Base-by-base conservation (phyloP, 92 coral and sea anemone species). In the Porites divaricata region DNA sequence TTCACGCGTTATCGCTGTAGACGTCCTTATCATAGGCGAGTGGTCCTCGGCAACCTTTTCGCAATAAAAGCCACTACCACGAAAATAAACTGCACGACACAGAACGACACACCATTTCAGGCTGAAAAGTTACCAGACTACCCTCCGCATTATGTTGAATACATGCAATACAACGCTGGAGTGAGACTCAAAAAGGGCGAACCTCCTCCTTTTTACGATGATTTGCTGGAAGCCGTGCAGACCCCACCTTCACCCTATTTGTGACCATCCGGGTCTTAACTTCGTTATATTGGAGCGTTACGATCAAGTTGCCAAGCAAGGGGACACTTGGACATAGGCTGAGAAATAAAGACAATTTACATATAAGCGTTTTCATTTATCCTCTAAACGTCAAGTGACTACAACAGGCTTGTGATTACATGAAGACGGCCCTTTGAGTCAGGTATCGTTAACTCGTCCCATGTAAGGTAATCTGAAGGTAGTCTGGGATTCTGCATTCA, bases 121-220 rank as follows among this genome's bases (percentile, higher is more conserved):
- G 66, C 70, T 14, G 70, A 82, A 62, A 63, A 8, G 2, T 67
- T 74, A 45, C 86, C 86, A 11, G 41, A 68, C 16, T 72, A 82
- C 63, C 72, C 86, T 9, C 72, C 86, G 24, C 86, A 82, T 21
- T 82, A 61, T 51, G 71, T 72, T 9, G 78, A 82, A 63, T 64
- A 82, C 21, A 26, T 58, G 19, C 86, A 75, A 23, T 72, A 72
- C 86, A 82, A 59, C 6, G 52, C 81, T 61, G 81, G 16, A 63
- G 15, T 53, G 20, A 61, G 21, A 57, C 9, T 22, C 45, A 63
- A 6, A 63, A 23, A 75, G 50, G 20, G 65, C 67, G 86, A 72
- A 72, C 61, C 57, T 48, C 79, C 79, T 48, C 77, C 86, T 63
- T 71, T 57, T 61, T 82, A 72, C 72, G 22, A 45, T 61, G 15